phyloP scores from a whole-genome alignment of 2,888 invertebrate genomes.

The Caenorhabditis sp. region DNA sequence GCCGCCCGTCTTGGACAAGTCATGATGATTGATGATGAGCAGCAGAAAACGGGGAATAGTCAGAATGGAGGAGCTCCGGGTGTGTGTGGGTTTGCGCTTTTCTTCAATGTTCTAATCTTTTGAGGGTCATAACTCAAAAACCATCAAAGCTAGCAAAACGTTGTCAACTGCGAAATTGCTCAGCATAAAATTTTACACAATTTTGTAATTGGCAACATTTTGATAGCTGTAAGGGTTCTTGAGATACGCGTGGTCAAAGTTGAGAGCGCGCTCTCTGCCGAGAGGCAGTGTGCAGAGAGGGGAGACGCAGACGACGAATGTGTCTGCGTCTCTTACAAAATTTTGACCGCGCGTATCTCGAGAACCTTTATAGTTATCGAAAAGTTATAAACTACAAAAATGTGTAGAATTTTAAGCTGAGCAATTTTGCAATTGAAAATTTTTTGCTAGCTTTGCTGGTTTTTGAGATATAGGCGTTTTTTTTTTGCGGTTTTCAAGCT shows the following conservation, averaged over 20 bases:
- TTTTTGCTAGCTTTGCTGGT: neutral
- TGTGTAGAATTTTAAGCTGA: neutral
- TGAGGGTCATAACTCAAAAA: neutral
- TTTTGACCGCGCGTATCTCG: too few relatives aligned
- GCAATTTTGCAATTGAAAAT: neutral
- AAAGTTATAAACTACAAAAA: neutral
- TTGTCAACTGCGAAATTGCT: too few relatives aligned
- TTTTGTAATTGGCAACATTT: too few relatives aligned
- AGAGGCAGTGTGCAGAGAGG: too few relatives aligned
- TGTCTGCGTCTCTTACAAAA: too few relatives aligned
- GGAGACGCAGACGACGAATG: too few relatives aligned
- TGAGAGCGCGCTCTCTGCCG: too few relatives aligned
- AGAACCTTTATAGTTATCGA: too few relatives aligned
- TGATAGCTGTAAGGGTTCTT: too few relatives aligned
- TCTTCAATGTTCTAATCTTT: neutral
- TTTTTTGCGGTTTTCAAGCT: neutral
- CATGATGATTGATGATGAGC: constrained; percentile 44
- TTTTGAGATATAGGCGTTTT: constrained; percentile 3
- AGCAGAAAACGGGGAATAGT: neutral
- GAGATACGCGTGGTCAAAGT: too few relatives aligned
- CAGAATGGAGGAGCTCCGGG: constrained; percentile 25
- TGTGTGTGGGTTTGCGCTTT: constrained; percentile 30
- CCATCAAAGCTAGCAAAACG: neutral
- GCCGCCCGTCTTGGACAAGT: constrained; percentile 58
- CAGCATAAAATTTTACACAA: too few relatives aligned